Percentiles rank a stretch among this genome's conserved stretches.
Conservation (phyloP, 2,797 vertebrate species). For the Poecilia gillii region DNA sequence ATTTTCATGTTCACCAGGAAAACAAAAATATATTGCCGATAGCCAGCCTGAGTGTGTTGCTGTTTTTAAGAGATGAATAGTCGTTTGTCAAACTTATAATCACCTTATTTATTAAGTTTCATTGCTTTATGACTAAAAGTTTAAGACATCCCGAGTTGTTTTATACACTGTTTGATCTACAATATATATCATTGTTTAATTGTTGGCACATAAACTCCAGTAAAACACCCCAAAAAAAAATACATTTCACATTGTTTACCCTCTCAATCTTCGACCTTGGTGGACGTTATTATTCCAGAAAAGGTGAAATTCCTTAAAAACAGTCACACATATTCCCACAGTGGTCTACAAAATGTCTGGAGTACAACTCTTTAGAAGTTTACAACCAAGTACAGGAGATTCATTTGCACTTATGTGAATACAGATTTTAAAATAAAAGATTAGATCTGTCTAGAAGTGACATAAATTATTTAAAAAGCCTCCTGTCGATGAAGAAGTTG, state of each 20-base stretch:
- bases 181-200: constrained; percentile 44
- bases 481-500: constrained; percentile 82
- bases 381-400: constrained; percentile 67
- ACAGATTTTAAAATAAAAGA: constrained; percentile 50
- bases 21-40: neutral
- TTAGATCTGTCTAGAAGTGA: constrained; percentile 70
- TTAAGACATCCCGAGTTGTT: constrained; percentile 61
- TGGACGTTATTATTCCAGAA: constrained; percentile 30
- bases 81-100: constrained; percentile 46
- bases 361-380: constrained; percentile 73
- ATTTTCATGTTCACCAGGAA: neutral
- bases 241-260: constrained; percentile 48
- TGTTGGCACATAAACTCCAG: constrained; percentile 21
- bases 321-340: constrained; percentile 68
- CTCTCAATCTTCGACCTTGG: constrained; percentile 16
- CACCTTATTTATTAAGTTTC: constrained; percentile 76
- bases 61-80: neutral
- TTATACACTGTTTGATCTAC: constrained; percentile 50
- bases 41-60: neutral
- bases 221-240: constrained; percentile 30
- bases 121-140: constrained; percentile 61
- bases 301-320: constrained; percentile 42
- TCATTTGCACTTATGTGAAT: constrained; percentile 60
- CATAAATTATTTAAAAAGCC: constrained; percentile 85
- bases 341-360: constrained; percentile 66